These are phyloP conservation scores for Albula goreensis DNA, from an alignment of 2,113 vertebrate genomes.

Conservation along the genomic window DNA sequence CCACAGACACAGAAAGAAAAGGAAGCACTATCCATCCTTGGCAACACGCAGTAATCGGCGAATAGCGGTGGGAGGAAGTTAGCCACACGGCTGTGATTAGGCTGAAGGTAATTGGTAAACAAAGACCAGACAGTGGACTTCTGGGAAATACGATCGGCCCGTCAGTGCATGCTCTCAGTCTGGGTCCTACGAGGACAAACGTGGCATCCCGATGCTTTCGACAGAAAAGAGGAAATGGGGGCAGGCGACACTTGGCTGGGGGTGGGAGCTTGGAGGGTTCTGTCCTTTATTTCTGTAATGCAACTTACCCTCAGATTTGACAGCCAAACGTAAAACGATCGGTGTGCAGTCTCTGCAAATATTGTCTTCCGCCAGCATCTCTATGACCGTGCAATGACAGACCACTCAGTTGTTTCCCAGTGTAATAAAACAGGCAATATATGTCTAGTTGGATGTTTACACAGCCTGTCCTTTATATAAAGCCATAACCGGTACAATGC, in stretches of 20 bases:
- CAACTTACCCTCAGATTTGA: not conserved
- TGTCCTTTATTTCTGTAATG: not conserved
- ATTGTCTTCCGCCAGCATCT: not conserved
- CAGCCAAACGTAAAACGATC: not conserved
- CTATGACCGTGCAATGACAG: not conserved
- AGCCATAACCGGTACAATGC: not conserved
- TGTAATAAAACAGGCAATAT: not conserved
- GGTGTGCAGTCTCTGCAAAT: not conserved
- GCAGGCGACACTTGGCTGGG: no score
- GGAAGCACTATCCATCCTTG: not conserved
- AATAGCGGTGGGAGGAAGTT: not conserved
- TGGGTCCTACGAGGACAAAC: not conserved
- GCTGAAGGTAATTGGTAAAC: not conserved
- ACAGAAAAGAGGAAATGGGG: not conserved
- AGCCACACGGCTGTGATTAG: not conserved
- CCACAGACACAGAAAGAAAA: not conserved
- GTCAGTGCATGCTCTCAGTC: not conserved
- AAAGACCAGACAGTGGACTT: not conserved
- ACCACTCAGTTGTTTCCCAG: not conserved
- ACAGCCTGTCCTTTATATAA: not conserved
- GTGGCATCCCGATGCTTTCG: not conserved
- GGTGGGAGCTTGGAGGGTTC: not conserved
- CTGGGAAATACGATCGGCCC: not conserved
- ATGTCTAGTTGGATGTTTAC: not conserved
- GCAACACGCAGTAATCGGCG: not conserved